Evolutionary conservation across 2,113 vertebrate species (phyloP), one percentile per base, ranked within the genome.

Genomic region (Scomber colias): DNA sequence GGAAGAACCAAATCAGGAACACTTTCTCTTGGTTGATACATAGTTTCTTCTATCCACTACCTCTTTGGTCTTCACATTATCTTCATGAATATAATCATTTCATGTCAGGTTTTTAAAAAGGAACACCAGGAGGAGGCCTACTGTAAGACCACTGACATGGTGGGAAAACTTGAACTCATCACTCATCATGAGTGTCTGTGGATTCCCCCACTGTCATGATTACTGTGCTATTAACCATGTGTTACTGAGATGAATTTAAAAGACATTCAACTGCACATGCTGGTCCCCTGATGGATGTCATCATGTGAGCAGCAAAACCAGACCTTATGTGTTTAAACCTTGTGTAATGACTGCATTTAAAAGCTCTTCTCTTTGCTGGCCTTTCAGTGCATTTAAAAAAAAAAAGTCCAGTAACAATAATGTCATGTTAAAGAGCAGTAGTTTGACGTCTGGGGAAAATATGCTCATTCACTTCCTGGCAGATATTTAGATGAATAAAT

Each of bases 241-340:
- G 46, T 75, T 57, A 68, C 69, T 44, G 80, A 80, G 80, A 75
- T 60, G 57, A 65, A 87, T 92, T 87, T 85, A 88, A 81, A 82
- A 88, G 82, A 54, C 77, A 84, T 90, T 86, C 67, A 65, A 66
- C 13, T 50, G 54, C 60, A 31, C 31, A 72, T 68, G 68, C 35
- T 61, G 53, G 21, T 64, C 30, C 55, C 65, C 66, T 85, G 66
- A 77, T 68, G 60, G 87, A 85, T 78, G 81, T 19, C 59, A 66
- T 82, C 46, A 56, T 79, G 81, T 68, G 78, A 87, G 46, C 74
- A 61, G 27, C 2, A 9, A 75, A 74, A 71, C 12, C 62, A n/a
- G n/a, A 79, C 68, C 50, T 21, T 50, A 63, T 75, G 71, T 82
- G 73, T 82, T 85, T 89, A 88, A 85, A 79, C 61, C 76, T 13